Evolutionary conservation across 2,888 invertebrate species (phyloP), one percentile per base, ranked within the genome.

Genomic region (Cerceris ruficornis): DNA sequence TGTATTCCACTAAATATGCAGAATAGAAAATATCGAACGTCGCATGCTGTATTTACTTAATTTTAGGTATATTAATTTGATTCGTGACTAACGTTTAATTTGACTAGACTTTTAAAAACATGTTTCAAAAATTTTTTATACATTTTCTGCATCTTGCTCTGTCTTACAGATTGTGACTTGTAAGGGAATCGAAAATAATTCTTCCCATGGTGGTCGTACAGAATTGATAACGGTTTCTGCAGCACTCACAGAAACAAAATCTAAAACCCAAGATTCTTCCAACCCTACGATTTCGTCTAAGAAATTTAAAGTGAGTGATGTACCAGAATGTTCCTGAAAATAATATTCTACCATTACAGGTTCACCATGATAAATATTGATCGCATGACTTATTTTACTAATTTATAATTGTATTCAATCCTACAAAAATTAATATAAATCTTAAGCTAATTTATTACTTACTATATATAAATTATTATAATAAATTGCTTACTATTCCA

Each of bases 111-210:
- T 55, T 54, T 55, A 54, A 46, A 11, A 11, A 14, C 42, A 15
- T 15, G 14, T 41, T 50, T 59, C 64, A 59, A 43, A 60, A 14
- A 66, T 43, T 43, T 50, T 69, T 70, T 61, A 84, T 14, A 50
- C 50, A 49, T 78, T 74, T 42, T 76, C 65, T 4, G 7, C 65
- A 28, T 69, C 68, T 43, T 78, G 58, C 41, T 75, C 69, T 39
- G 80, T 69, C 76, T 80, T 83, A 2, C 52, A 57, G 17, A 76
- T 77, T 7, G 89, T 92, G 17, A 93, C 83, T 86, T 93, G 92
- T 15, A 94, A 88, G 49, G 94, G 93, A 72, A 94, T 93, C 46
- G 94, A 94, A 85, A 94, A 94, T 5, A 94, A 83, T 83, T 93
- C 91, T 83, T 94, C 93, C 94, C 94, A 94, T 0, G 94, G 93